Conservation (phyloP, 1,140 invertebrate genomes). For the Magallana gigas region DNA sequence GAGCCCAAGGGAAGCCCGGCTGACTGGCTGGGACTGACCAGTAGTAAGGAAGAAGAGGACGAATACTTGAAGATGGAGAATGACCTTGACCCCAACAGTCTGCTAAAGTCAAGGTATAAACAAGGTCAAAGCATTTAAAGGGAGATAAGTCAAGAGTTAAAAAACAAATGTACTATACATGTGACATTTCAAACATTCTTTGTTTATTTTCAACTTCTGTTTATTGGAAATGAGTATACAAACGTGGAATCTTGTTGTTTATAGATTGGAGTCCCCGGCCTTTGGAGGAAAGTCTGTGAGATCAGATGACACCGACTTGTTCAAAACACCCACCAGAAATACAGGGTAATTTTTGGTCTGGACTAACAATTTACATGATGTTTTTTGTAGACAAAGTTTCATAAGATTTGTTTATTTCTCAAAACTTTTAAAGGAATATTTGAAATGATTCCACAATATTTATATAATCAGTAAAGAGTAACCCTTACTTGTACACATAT, state of each 20-base stretch:
- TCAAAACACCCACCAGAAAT: background rate
- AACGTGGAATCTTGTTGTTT: background rate
- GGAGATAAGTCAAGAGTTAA: too few species aligned
- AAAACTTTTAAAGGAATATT: too few species aligned
- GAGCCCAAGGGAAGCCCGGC: slow-evolving; percentile 7
- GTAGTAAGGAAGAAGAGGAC: slow-evolving; percentile 4
- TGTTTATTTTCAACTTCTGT: too few species aligned
- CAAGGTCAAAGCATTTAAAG: background rate
- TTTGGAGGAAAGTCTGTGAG: slow-evolving; percentile 1
- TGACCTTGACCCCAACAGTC: slow-evolving; percentile 49
- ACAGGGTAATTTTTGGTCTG: background rate
- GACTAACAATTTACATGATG: too few species aligned
- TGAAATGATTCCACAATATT: too few species aligned
- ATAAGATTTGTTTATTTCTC: too few species aligned
- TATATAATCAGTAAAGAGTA: too few species aligned
- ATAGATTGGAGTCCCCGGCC: slow-evolving; percentile 1
- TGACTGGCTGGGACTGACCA: background rate
- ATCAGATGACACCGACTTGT: slow-evolving; percentile 7
- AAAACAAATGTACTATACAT: too few species aligned
- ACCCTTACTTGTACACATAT: too few species aligned
- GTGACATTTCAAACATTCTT: too few species aligned
- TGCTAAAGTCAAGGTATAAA: slow-evolving; percentile 44
- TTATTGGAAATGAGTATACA: too few species aligned
- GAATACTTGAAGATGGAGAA: slow-evolving; percentile 52
- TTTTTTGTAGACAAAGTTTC: too few species aligned